phyloP scores from a whole-genome alignment of 1,140 invertebrate genomes.

The Penaeus chinensis region DNA sequence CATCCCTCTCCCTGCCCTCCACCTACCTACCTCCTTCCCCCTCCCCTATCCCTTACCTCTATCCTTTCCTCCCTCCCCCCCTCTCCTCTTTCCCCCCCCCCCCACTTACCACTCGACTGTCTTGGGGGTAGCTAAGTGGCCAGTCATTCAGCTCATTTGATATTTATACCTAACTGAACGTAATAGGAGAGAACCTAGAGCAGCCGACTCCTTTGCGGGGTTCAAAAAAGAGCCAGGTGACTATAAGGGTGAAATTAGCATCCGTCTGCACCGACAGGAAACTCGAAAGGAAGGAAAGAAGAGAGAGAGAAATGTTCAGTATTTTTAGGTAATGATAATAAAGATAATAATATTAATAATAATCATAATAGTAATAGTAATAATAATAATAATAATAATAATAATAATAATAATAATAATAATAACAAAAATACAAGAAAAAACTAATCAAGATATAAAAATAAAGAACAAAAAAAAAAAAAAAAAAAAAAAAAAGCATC shows the following conservation, averaged over 20 bases:
- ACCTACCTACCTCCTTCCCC: no score
- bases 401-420: conserved; percentile 10
- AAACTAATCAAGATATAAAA: no score
- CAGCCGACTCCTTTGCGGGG: no score
- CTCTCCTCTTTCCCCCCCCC: not conserved
- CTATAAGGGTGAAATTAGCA: no score
- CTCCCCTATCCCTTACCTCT: no score
- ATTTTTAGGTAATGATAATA: not conserved
- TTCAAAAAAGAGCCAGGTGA: no score
- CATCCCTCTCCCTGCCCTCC: no score
- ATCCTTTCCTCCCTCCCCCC: no score
- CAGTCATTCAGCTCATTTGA: conserved; percentile 39
- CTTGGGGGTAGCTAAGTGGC: conserved; percentile 26
- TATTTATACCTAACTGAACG: conserved; percentile 17
- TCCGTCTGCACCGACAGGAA: no score
- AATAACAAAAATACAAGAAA: not conserved
- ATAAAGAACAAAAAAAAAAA: not conserved
- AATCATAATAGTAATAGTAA: not conserved
- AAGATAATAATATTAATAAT: not conserved
- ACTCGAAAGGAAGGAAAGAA: no score
- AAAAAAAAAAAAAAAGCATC: not conserved
- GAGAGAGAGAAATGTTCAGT: no score
- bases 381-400: not conserved
- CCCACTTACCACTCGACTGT: conserved; percentile 15
- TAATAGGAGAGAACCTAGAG: not conserved